These are phyloP conservation scores for Zaprionus lachaisei DNA, from an alignment of 1,140 invertebrate genomes.

Conservation along the genomic window DNA sequence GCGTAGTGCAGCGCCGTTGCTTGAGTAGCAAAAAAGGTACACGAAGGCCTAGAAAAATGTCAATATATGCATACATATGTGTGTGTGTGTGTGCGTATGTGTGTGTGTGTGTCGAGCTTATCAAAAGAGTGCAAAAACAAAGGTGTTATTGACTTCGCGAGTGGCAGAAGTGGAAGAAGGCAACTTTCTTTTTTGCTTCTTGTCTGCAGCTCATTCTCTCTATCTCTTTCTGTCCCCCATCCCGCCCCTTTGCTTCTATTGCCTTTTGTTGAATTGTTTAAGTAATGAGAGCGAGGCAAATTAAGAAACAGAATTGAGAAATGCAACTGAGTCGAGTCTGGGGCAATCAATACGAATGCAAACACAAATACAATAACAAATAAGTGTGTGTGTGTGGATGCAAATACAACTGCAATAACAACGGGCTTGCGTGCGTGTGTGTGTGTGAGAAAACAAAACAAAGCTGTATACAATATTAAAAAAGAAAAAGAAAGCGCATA, in stretches of 20 bases:
- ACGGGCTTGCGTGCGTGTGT: constrained; percentile 34
- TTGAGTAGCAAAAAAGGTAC: constrained; percentile 43
- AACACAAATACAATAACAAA: constrained; percentile 52
- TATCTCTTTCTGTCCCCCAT: constrained; percentile 17
- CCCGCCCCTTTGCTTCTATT: constrained; percentile 32
- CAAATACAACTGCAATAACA: constrained; percentile 46
- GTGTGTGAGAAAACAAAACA: constrained; percentile 75
- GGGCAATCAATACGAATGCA: constrained; percentile 68
- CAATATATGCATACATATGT: background rate
- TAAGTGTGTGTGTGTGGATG: background rate
- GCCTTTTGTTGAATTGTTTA: constrained; percentile 38
- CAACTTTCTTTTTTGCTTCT: constrained; percentile 68
- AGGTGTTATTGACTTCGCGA: constrained; percentile 64
- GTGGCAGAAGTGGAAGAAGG: constrained; percentile 33
- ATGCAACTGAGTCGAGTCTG: constrained; percentile 52
- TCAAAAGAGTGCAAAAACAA: constrained; percentile 77
- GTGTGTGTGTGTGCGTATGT: constrained; percentile 22
- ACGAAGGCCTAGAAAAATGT: constrained; percentile 26
- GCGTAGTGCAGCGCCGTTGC: constrained; percentile 37
- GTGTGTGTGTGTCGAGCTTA: constrained; percentile 51
- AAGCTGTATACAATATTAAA: constrained; percentile 55
- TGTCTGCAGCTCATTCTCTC: constrained; percentile 20
- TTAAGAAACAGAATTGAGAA: constrained; percentile 26
- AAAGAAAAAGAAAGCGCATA: constrained; percentile 75
- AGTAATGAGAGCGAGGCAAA: constrained; percentile 44